phyloP scores from a whole-genome alignment of 2,888 invertebrate species.

The Agrotis puta region DNA sequence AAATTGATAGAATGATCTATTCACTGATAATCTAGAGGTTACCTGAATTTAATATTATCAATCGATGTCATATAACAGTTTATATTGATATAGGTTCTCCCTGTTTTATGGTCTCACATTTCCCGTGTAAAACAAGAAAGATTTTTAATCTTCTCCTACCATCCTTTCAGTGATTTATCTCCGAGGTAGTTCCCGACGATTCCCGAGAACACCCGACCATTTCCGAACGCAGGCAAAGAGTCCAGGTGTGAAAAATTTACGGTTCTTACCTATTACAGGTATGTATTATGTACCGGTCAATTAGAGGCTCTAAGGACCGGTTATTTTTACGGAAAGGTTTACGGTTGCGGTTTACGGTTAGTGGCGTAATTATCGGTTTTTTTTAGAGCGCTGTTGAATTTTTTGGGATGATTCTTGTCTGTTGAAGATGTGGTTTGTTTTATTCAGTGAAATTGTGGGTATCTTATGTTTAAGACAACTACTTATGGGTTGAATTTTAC shows the following conservation, averaged over 20 bases:
- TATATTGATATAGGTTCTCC: not conserved
- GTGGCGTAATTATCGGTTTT: conserved; percentile 43
- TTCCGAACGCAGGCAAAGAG: conserved; percentile 55
- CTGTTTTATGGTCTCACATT: conserved; percentile 16
- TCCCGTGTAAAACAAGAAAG: conserved; percentile 55
- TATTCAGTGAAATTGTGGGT: not conserved
- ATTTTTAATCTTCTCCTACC: conserved; percentile 66
- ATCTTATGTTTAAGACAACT: not conserved
- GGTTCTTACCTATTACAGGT: conserved; percentile 46
- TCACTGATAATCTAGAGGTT: too few relatives aligned
- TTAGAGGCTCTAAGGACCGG: conserved; percentile 54
- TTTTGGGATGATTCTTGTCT: not conserved
- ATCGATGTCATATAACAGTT: not conserved
- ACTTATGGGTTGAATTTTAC: not conserved
- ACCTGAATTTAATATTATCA: not conserved
- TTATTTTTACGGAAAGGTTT: conserved; percentile 54
- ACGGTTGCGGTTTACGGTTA: conserved; percentile 29
- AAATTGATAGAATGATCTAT: too few relatives aligned
- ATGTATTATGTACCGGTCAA: conserved; percentile 64
- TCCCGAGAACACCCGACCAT: conserved; percentile 54
- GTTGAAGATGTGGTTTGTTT: conserved; percentile 1
- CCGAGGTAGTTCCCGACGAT: conserved; percentile 44
- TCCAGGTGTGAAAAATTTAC: conserved; percentile 70
- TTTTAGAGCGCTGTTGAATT: not conserved
- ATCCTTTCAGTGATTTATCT: conserved; percentile 67